These are phyloP conservation scores for Tretioscincus oriximinensis DNA, from an alignment of 2,113 vertebrate species.

Conservation along the genomic window DNA sequence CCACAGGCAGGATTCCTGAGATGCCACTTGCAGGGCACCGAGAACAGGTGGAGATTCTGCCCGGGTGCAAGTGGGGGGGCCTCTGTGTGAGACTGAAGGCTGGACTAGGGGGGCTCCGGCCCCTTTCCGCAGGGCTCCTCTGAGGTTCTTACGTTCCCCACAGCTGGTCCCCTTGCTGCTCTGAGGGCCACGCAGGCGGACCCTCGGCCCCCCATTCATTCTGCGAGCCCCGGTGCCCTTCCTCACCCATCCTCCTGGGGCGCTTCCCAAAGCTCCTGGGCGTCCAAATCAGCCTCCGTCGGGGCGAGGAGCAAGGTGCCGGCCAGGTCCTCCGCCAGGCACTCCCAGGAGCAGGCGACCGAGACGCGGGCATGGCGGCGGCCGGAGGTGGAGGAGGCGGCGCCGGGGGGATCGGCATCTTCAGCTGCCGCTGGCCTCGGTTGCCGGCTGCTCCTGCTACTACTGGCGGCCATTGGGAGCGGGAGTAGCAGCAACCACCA, in stretches of 20 bases:
- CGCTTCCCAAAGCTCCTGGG: neutral
- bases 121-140: too few relatives aligned
- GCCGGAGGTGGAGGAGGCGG: neutral
- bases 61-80: too few relatives aligned
- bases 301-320: neutral
- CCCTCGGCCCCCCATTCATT: neutral
- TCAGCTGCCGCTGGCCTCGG: neutral
- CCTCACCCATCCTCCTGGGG: conserved; percentile 29
- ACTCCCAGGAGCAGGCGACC: conserved; percentile 39
- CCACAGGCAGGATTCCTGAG: too few relatives aligned
- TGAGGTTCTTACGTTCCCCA: too few relatives aligned
- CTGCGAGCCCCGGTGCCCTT: too few relatives aligned
- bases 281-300: neutral
- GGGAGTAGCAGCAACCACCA: neutral
- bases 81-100: too few relatives aligned
- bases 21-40: too few relatives aligned
- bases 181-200: neutral
- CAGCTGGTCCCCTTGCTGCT: too few relatives aligned
- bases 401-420: too few relatives aligned
- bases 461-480: conserved; percentile 21
- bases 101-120: too few relatives aligned
- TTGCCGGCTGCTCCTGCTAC: too few relatives aligned
- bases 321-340: conserved; percentile 14
- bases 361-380: neutral
- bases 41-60: too few relatives aligned